Percentiles rank a stretch among this genome's conserved stretches.
phyloP scores from a whole-genome alignment of 2,797 vertebrate genomes.

The Xenopus petersii region DNA sequence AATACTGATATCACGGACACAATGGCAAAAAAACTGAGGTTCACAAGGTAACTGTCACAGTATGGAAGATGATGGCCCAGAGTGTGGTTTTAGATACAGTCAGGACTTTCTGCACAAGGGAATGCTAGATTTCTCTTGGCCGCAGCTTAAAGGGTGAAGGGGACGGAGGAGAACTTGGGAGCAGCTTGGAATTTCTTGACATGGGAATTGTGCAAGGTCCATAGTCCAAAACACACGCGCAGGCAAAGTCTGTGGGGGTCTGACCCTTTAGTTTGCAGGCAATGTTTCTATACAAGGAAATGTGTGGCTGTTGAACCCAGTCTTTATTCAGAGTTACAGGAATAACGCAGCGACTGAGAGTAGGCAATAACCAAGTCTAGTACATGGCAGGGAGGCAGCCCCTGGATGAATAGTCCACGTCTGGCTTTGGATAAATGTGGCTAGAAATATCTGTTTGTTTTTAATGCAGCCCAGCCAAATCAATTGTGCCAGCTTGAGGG shows the following conservation, averaged over 20 bases:
- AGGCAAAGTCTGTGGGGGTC: constrained; percentile 35
- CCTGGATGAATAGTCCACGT: constrained; percentile 54
- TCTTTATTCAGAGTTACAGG: constrained; percentile 51
- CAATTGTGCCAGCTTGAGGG: constrained; percentile 58
- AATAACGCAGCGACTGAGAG: constrained; percentile 27
- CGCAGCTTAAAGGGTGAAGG: constrained; percentile 16
- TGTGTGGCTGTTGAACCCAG: constrained; percentile 49
- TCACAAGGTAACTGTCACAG: constrained; percentile 75
- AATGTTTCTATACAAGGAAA: constrained; percentile 42
- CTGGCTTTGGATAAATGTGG: constrained; percentile 44
- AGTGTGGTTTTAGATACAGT: constrained; percentile 68
- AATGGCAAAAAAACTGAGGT: constrained; percentile 64
- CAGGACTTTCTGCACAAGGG: constrained; percentile 54
- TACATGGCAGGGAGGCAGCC: constrained; percentile 21
- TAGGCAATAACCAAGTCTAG: constrained; percentile 27
- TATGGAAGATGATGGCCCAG: constrained; percentile 64
- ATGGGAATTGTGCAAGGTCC: constrained; percentile 37
- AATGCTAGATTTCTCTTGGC: constrained; percentile 56
- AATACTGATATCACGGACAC: constrained; percentile 77
- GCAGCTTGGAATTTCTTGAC: constrained; percentile 12
- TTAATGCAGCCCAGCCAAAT: constrained; percentile 55
- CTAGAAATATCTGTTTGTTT: constrained; percentile 43
- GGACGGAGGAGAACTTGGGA: constrained; percentile 13
- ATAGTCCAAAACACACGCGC: constrained; percentile 25
- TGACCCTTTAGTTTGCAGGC: constrained; percentile 39